A percentile compares a stretch with the other conserved stretches of the same genome.
Conservation (phyloP, 2,888 invertebrate species). For the Epinotia brunnichana region DNA sequence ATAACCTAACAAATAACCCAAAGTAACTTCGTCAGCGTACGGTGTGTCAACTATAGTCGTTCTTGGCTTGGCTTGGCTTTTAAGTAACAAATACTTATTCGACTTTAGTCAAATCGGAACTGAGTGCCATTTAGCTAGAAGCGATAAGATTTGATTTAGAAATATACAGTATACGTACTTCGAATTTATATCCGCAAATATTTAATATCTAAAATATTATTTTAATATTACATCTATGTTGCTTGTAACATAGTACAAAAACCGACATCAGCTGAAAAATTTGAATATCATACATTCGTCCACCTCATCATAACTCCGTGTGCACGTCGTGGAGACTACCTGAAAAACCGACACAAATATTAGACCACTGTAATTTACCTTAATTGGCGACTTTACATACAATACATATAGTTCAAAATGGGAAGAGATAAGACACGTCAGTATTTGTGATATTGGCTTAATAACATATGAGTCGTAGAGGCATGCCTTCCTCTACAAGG, state of each 20-base stretch:
- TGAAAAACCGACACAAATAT: conserved; percentile 56
- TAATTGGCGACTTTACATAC: conserved; percentile 21
- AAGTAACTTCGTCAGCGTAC: background rate
- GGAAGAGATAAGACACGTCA: too few species aligned
- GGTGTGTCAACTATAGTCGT: background rate
- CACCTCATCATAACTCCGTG: conserved; percentile 77
- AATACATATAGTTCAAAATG: background rate
- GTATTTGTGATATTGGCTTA: too few species aligned
- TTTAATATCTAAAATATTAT: background rate
- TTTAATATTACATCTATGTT: background rate
- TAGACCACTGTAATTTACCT: background rate
- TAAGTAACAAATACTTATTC: background rate
- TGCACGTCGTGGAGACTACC: conserved; percentile 63
- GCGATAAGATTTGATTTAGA: background rate
- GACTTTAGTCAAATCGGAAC: background rate
- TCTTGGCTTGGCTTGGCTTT: background rate
- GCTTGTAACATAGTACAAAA: conserved; percentile 49
- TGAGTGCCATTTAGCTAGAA: background rate
- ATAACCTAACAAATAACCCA: too few species aligned
- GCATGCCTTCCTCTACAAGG: too few species aligned
- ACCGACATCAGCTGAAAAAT: conserved; percentile 48
- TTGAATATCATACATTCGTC: conserved; percentile 52
- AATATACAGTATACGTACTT: background rate
- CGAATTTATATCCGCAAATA: too few species aligned
- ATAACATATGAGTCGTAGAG: too few species aligned